Evolutionary conservation across 1,140 invertebrate species (phyloP), one percentile per base, ranked within the genome.

Genomic region (Notospermus geniculatus): DNA sequence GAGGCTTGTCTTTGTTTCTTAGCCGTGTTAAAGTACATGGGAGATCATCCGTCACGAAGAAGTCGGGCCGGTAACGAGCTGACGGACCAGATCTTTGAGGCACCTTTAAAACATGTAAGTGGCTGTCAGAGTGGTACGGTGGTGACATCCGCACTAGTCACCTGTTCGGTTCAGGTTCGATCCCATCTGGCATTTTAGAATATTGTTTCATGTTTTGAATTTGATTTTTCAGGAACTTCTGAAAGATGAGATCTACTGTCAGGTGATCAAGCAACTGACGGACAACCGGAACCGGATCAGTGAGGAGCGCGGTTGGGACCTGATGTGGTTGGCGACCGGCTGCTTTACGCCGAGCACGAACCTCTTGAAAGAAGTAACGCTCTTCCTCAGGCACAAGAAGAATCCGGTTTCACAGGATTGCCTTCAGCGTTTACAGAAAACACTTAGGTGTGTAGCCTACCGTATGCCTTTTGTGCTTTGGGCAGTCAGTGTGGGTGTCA

Each of bases 251-350:
- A 92, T 97, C 62, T 99, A 97, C 77, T 99, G 97, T 77, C 97
- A 99, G 84, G 84, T 98, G 45, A 97, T 98, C 91, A 98, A 97
- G 81, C 97, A 99, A 75, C 80, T 99, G 32, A 99, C 97, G 0
- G 94, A 98, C 67, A 99, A 99, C 81, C 85, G 91, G 62, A 86
- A 86, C 63, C 92, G 91, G 80, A 83, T 95, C 72, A 97, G 94
- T 67, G 95, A 98, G 83, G 94, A 98, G 79, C 83, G 93, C 60
- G 95, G 95, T 0, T 99, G 95, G 96, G 95, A 99, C 78, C 76
- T 99, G 23, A 95, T 99, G 92, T 98, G 97, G 96, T 80, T 99
- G 36, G 92, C 93, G 0, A 96, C 93, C 0, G 96, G 96, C 7
- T 83, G 98, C 11, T 99, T 98, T 79, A 90, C 93, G 7, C 97